These are phyloP conservation scores for Schizopygopsis pylzovi DNA, from an alignment of 2,797 vertebrate genomes.

Conservation along the genomic window DNA sequence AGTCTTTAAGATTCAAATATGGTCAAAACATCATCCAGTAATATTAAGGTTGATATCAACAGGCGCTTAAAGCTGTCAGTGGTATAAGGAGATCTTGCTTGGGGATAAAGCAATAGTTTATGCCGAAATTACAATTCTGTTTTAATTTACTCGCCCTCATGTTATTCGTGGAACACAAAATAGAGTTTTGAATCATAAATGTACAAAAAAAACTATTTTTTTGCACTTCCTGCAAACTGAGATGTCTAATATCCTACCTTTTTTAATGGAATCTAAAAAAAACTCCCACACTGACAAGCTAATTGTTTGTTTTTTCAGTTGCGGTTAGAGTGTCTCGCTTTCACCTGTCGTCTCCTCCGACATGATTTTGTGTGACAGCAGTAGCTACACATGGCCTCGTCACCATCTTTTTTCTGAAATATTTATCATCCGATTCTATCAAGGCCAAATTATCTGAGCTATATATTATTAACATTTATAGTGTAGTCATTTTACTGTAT, in stretches of 20 bases:
- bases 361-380: not conserved
- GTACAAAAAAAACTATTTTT: not conserved
- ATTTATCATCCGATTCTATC: not conserved
- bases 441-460: not conserved
- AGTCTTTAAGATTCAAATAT: constrained; percentile 35
- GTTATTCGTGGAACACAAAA: not conserved
- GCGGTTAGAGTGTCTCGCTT: not conserved
- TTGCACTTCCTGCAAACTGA: not conserved
- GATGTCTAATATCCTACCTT: not conserved
- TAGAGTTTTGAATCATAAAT: not conserved
- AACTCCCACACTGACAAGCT: not conserved
- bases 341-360: not conserved
- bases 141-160: not conserved
- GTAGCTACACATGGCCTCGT: not conserved
- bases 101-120: not conserved
- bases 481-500: not conserved
- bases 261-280: not conserved
- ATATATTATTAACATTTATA: not conserved
- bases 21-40: not conserved
- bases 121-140: not conserved
- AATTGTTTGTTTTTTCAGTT: not conserved
- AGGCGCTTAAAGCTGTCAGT: constrained; percentile 6
- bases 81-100: constrained; percentile 3
- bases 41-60: constrained; percentile 12
- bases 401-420: not conserved